phyloP scores from a whole-genome alignment of 2,888 invertebrate genomes.

The Lasioglossum marginatum region DNA sequence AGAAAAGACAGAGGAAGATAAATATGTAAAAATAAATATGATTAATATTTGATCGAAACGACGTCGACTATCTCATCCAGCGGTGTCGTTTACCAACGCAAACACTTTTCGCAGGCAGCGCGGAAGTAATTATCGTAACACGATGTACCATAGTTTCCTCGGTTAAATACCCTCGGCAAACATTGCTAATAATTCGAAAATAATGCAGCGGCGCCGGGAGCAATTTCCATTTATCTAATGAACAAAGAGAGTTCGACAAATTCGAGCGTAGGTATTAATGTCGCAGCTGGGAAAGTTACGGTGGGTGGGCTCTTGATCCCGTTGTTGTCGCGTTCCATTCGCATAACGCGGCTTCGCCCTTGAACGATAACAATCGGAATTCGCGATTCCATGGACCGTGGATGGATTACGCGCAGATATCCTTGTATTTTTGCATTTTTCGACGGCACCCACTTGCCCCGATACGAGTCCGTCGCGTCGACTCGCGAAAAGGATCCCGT shows the following conservation, averaged over 20 bases:
- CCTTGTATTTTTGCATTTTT: conserved; percentile 32
- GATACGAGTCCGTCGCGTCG: background rate
- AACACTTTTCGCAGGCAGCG: background rate
- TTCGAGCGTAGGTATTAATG: background rate
- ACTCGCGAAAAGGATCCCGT: conserved; percentile 24
- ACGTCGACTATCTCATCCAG: background rate
- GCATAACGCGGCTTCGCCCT: conserved; percentile 8
- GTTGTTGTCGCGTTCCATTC: background rate
- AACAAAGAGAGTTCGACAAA: conserved; percentile 6
- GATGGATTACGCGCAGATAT: background rate
- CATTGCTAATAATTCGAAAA: conserved; percentile 3
- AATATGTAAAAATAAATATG: too few species aligned
- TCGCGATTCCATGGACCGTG: background rate
- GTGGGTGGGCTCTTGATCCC: background rate
- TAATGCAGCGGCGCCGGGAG: background rate
- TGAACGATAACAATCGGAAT: conserved; percentile 8
- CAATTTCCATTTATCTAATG: conserved; percentile 7
- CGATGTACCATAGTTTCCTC: background rate
- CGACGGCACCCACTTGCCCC: background rate
- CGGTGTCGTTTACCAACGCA: background rate
- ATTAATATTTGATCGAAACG: background rate
- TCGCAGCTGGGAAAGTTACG: background rate
- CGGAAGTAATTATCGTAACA: background rate
- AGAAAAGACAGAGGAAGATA: background rate
- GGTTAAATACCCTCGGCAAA: background rate